These are phyloP conservation scores for Ylistrum balloti DNA, from an alignment of 1,140 invertebrate genomes.

Conservation along the genomic window DNA sequence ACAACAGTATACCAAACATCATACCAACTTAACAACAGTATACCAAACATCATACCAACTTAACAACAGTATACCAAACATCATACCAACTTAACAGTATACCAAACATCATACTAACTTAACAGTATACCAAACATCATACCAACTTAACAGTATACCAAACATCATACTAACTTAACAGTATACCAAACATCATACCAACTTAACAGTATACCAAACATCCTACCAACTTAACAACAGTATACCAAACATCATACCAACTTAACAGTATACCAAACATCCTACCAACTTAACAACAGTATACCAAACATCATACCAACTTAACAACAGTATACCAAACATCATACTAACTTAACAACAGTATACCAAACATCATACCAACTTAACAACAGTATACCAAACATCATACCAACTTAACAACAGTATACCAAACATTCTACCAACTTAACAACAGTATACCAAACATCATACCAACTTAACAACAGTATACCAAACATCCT, in stretches of 20 bases:
- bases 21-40: no score
- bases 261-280: no score
- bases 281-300: no score
- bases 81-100: no score
- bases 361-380: no score
- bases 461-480: no score
- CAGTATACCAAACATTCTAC: slow-evolving; percentile 75
- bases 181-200: slow-evolving; percentile 76
- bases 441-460: no score
- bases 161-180: no score
- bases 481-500: not conserved
- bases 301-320: not conserved
- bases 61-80: slow-evolving; percentile 75
- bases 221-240: not conserved
- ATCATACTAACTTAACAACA: no score
- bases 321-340: slow-evolving; percentile 75
- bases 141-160: not conserved
- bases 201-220: not conserved
- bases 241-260: slow-evolving; percentile 75
- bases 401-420: not conserved
- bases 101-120: no score
- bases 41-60: not conserved
- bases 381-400: no score
- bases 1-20: slow-evolving; percentile 75
- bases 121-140: not conserved